Evolutionary conservation across 2,797 vertebrate genomes (phyloP), one percentile per base, ranked within the genome.

Genomic region (Rachycentron canadum): DNA sequence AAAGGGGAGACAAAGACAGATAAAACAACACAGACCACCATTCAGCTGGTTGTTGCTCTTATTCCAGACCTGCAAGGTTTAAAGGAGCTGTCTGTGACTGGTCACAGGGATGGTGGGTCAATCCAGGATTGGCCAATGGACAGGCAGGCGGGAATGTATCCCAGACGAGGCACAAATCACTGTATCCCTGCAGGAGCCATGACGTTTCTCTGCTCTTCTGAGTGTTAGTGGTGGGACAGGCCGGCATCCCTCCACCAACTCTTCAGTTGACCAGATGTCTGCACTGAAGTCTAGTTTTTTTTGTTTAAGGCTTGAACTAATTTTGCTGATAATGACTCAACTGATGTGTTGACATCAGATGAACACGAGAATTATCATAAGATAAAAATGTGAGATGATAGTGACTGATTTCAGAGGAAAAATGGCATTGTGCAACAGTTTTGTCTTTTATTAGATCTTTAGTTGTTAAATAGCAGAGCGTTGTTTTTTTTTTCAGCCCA

Each of bases 111-210:
- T 50, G 57, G 59, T 53, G 69, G 82, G 62, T 79, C 81, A 87
- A 38, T 79, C 77, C 73, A 11, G 61, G 84, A 85, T 78, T 75
- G 73, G 69, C 82, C 87, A 88, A 73, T 88, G 76, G 76, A 83
- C 73, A 80, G 81, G 60, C 71, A 52, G 84, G 55, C 38, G 2
- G 64, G 79, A 83, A 85, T 86, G 26, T 50, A 34, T 68, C 85
- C 57, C 77, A 81, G 74, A 83, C 66, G 60, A 32, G 16, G 17
- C 63, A 83, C 82, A 91, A 88, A 90, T 91, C 53, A 81, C 69
- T 25, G 53, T 21, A 23, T 80, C 85, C 55, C 69, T 38, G 73
- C 69, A 67, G 73, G 77, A 69, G 71, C 69, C 36, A 55, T 62
- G 76, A 81, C 72, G 83, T 76, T 62, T 83, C n/a, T 89, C 75